phyloP scores from a whole-genome alignment of 2,113 vertebrate genomes.

The Pachyramphus minor region DNA sequence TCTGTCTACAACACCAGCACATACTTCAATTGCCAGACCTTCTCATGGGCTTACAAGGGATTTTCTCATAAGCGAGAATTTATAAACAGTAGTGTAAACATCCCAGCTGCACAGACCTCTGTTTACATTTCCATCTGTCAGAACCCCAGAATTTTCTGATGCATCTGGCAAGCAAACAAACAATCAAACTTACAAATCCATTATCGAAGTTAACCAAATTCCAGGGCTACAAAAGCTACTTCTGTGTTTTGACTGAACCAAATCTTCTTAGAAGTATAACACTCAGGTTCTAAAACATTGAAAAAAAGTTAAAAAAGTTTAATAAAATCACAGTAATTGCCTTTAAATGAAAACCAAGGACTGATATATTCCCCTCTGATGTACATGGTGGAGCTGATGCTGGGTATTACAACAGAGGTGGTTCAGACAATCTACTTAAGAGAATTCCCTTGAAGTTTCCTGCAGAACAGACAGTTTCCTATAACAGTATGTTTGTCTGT shows the following conservation, averaged over 20 bases:
- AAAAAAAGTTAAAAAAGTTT: not conserved
- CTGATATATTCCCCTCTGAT: not conserved
- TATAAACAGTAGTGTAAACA: not conserved
- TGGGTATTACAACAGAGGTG: not conserved
- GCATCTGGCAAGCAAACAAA: not conserved
- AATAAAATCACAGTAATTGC: not conserved
- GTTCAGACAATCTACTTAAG: not conserved
- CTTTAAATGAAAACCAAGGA: not conserved
- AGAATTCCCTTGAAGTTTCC: not conserved
- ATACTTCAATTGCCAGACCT: not conserved
- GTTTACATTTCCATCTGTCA: not conserved
- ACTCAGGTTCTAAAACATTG: not conserved
- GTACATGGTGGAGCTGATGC: not conserved
- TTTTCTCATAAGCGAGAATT: not conserved
- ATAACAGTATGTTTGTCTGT: not conserved
- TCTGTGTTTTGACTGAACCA: not conserved
- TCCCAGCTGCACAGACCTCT: not conserved
- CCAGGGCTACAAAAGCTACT: not conserved
- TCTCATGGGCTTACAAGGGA: not conserved
- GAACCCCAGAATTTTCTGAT: not conserved
- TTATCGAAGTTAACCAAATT: not conserved
- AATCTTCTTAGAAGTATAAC: not conserved
- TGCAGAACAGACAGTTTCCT: not conserved
- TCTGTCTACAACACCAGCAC: not conserved
- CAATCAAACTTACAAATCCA: not conserved